A percentile compares a stretch with the other conserved stretches of the same genome.
phyloP scores from a whole-genome alignment of 1,140 invertebrate species.

The Diploscapter pachys region DNA sequence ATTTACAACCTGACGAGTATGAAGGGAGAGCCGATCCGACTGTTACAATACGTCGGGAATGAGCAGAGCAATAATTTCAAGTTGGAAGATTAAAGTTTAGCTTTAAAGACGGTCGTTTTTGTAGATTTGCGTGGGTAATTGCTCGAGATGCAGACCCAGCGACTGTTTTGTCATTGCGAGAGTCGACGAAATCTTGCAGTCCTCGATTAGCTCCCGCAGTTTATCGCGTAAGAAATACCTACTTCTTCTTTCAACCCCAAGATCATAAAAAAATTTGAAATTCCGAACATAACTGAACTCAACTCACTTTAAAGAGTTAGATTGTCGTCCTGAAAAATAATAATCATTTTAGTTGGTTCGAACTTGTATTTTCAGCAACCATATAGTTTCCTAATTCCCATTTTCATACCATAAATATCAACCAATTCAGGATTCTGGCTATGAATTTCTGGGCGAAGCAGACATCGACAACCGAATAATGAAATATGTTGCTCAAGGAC shows the following conservation, averaged over 20 bases:
- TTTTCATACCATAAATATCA: no score
- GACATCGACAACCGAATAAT: conserved; percentile 32
- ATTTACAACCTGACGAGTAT: conserved; percentile 2
- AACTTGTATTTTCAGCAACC: no score
- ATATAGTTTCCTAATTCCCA: no score
- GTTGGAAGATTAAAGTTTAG: not conserved
- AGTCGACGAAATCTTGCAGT: conserved; percentile 17
- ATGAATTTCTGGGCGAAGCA: conserved; percentile 27
- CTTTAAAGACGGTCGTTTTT: not conserved
- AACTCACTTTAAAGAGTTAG: not conserved
- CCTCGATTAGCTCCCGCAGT: conserved; percentile 26
- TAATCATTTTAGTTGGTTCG: no score
- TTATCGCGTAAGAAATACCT: not conserved
- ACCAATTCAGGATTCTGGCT: conserved; percentile 14
- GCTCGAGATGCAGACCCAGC: conserved; percentile 18
- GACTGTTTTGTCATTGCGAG: conserved; percentile 11
- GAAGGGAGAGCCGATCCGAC: not conserved
- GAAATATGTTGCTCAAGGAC: conserved; percentile 18
- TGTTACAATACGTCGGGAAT: conserved; percentile 28
- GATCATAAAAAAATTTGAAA: no score
- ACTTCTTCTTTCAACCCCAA: no score
- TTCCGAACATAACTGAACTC: no score
- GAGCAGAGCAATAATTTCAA: conserved; percentile 27
- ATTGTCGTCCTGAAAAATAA: not conserved
- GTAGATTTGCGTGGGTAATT: conserved; percentile 24